Evolutionary conservation across 92 coral and sea anemone species (phyloP), one percentile per base, ranked within the genome.

Genomic region (Palythoa grandiflora): DNA sequence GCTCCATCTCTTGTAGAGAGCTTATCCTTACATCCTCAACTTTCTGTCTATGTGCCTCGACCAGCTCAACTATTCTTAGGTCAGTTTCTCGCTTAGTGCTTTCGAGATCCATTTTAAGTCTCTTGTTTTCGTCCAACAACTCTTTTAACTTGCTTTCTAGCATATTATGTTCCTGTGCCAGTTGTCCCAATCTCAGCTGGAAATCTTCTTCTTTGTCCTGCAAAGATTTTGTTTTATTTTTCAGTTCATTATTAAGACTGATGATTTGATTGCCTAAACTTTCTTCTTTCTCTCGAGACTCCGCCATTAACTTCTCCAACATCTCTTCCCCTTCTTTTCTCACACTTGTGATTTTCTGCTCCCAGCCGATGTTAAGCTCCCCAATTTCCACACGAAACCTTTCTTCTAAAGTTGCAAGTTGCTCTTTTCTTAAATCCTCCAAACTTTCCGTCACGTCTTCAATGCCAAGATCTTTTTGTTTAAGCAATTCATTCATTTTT

Each of bases 201-300:
- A 94, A 70, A 53, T 97, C 97, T 78, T 97, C 99, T 50, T 77
- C 86, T 17, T 88, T 89, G 14, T 86, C 91, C 50, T 83, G 84
- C 53, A 86, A 94, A 9, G 73, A 71, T 59, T 92, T 92, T 60
- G 92, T 95, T 79, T 83, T 85, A 66, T 78, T 95, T 68, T 89
- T 90, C 16, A 94, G 85, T 71, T 92, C 96, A 53, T 79, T 92
- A 75, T 92, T 94, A 68, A 97, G 92, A 86, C 92, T 91, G 17
- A 75, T 85, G 50, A 92, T 91, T 90, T 96, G 96, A 38, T 91
- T 77, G 47, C 79, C 70, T 44, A 97, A 83, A 51, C 55, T 84
- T 47, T 97, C 99, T 77, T 97, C 99, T 80, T 96, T 97, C 55
- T 97, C 99, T 28, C 93, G 90, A 5, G 96, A 94, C 73, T 97